Base-by-base conservation (phyloP, 2,113 vertebrate species). In the Verasper variegatus region DNA sequence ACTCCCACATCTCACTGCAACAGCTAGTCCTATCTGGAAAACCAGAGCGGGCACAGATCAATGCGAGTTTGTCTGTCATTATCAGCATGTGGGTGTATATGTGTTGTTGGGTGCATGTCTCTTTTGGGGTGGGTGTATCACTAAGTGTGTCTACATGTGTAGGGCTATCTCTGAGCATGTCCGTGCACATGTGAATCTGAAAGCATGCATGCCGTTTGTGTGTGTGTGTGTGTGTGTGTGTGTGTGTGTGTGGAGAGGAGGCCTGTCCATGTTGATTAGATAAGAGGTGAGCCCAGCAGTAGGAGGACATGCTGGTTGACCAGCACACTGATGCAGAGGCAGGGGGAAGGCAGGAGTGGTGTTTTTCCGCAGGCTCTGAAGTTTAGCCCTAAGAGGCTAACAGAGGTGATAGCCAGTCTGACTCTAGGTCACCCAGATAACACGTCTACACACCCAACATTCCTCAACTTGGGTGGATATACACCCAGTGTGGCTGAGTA, bases 261-360 rank as follows among this genome's bases (percentile, higher is more conserved):
- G 86, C 90, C 90, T 86, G 89, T 85, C 87, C 64, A 79, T 84
- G 85, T 81, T 87, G 93, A 94, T 94, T 92, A 95, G 94, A 94
- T 94, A 94, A 68, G 82, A 88, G 78, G 76, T 83, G 83, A 86
- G 82, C 70, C 37, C 73, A 84, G 73, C 49, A 74, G 83, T 74
- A 52, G 86, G 86, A 60, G 85, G 88, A 90, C 88, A 88, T 72
- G 78, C 81, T 73, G 83, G 80, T 83, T 90, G 88, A 81, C 89
- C 87, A 91, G 78, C 71, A 77, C 70, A 79, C 64, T 81, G 59
- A 86, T 64, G 84, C 79, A 78, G 68, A 70, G 83, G 83, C 79
- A 76, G 67, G 71, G 83, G 74, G 14, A 55, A 58, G 52, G 77
- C 71, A 74, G 74, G 83, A 78, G 85, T 83, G 86, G 68, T 78